These are phyloP conservation scores for Terebella lapidaria DNA, from an alignment of 2,888 invertebrate genomes.

Conservation along the genomic window DNA sequence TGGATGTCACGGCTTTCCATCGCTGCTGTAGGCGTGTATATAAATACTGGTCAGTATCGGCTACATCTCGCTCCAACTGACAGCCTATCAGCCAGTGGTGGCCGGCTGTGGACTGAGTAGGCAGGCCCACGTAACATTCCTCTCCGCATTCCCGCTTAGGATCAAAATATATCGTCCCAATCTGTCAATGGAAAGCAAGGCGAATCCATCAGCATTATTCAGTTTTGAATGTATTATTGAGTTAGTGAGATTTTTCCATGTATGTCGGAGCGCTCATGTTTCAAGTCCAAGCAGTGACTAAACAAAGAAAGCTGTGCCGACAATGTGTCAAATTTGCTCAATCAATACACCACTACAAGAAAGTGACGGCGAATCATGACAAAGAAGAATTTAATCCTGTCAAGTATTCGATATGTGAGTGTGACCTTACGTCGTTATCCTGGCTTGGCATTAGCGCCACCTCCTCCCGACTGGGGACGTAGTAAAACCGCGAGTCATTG, in stretches of 20 bases:
- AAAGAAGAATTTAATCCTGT: no score
- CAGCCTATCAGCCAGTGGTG: constrained; percentile 67
- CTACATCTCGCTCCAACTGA: constrained; percentile 62
- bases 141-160: constrained; percentile 68
- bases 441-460: constrained; percentile 40
- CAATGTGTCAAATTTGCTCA: no score
- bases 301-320: no score
- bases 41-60: constrained; percentile 68
- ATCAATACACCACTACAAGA: no score
- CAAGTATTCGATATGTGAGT: no score
- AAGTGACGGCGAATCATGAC: no score
- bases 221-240: no score
- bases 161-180: constrained; percentile 66
- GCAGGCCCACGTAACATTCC: constrained; percentile 73
- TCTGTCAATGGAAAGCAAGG: constrained; percentile 32
- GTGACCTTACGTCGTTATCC: constrained; percentile 13
- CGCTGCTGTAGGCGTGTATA: constrained; percentile 63
- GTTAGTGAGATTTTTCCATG: no score
- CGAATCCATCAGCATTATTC: no score
- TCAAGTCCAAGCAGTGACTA: no score
- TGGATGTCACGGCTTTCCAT: constrained; percentile 51
- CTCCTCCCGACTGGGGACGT: constrained; percentile 52
- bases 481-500: constrained; percentile 62
- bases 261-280: no score
- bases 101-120: constrained; percentile 60